These are phyloP conservation scores for Phrynosoma blainvillii DNA, from an alignment of 2,113 vertebrate genomes.

Conservation along the genomic window DNA sequence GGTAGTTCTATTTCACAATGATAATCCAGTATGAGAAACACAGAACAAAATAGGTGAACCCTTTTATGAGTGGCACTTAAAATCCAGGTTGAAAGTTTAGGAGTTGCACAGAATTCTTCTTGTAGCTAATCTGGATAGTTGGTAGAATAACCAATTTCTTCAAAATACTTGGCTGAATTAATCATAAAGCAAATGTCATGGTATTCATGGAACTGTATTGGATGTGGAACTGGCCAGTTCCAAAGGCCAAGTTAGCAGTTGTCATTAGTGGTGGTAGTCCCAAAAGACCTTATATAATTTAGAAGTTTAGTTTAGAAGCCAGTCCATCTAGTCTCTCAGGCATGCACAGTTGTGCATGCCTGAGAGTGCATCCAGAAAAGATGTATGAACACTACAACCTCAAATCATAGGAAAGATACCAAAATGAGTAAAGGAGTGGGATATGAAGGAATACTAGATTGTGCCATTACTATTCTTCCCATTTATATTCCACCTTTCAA, in stretches of 20 bases:
- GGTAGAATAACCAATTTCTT: not conserved
- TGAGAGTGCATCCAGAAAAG: too few relatives aligned
- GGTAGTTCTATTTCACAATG: not conserved
- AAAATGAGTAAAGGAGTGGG: not conserved
- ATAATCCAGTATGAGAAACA: not conserved
- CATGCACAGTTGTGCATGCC: not conserved
- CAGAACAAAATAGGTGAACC: not conserved
- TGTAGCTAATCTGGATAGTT: not conserved
- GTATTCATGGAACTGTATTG: not conserved
- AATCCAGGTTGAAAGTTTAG: not conserved
- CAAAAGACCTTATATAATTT: not conserved
- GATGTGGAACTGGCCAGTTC: not conserved
- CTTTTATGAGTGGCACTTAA: not conserved
- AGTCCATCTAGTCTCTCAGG: not conserved
- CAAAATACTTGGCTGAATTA: not conserved
- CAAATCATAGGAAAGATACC: not conserved
- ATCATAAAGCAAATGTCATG: not conserved
- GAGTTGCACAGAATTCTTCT: not conserved
- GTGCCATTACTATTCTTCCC: not conserved
- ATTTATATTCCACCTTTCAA: not conserved
- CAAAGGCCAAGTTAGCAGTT: not conserved
- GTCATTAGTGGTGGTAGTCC: not conserved
- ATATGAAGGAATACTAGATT: not conserved
- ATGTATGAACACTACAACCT: not conserved
- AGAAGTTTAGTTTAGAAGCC: not conserved